Evolutionary conservation across 1,140 invertebrate genomes (phyloP).

Genomic region (Procambarus clarkii): DNA sequence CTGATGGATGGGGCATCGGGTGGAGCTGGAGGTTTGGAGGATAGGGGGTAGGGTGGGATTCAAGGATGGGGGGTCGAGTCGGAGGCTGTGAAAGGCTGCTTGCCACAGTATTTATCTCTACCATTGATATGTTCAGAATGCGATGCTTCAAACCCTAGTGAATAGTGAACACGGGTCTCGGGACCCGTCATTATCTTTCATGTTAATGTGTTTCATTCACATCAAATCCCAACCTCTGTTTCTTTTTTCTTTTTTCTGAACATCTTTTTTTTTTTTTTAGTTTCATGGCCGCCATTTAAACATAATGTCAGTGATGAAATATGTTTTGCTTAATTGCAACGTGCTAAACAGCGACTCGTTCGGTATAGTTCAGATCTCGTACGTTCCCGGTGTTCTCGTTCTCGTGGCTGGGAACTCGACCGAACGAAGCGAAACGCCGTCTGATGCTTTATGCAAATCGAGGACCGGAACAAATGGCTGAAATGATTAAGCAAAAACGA

Average conservation of each 20-base stretch:
- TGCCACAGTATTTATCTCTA: too few relatives aligned
- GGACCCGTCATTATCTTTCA: background rate
- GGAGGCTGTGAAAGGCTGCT: background rate
- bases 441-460: conserved; percentile 66
- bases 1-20: too few relatives aligned
- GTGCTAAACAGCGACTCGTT: background rate
- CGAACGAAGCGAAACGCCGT: conserved; percentile 50
- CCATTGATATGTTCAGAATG: too few relatives aligned
- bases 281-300: background rate
- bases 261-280: too few relatives aligned
- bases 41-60: background rate
- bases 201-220: background rate
- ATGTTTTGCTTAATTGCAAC: background rate
- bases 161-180: too few relatives aligned
- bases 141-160: too few relatives aligned
- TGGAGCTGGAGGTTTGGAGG: too few relatives aligned
- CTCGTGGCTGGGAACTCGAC: background rate
- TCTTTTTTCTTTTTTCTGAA: background rate
- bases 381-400: too few relatives aligned
- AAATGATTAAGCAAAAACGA: conserved; percentile 68
- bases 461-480: conserved; percentile 61
- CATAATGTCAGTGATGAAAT: background rate
- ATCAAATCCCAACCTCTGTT: background rate
- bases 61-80: background rate
- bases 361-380: background rate